Evolutionary conservation across 2,113 vertebrate genomes (phyloP).

Genomic region (Himantopus leucocephalus): DNA sequence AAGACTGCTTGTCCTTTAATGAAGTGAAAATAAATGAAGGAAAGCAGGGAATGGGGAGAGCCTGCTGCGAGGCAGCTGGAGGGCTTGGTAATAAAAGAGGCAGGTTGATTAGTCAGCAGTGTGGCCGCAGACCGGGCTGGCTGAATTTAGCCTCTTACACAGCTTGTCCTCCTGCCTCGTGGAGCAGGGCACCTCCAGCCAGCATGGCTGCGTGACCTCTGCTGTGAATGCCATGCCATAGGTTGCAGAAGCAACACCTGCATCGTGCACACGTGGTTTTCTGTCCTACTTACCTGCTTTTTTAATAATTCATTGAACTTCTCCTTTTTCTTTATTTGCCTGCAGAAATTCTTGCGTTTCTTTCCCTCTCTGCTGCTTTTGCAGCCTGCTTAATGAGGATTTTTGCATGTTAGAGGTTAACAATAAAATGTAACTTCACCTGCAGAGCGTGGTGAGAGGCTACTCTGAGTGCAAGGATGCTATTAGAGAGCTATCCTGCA

Average conservation of each 20-base stretch:
- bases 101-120: constrained; percentile 30
- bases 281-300: constrained; percentile 46
- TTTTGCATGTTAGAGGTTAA: constrained; percentile 33
- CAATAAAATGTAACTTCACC: not conserved
- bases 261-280: not conserved
- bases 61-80: constrained; percentile 54
- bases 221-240: fast-evolving
- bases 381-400: not conserved
- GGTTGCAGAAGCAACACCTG: not conserved
- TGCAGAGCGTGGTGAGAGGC: not conserved
- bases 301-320: constrained; percentile 17
- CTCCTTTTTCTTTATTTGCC: not conserved
- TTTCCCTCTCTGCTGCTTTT: not conserved
- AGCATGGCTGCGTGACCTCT: not conserved
- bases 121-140: not conserved
- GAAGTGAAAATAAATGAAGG: constrained; percentile 68
- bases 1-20: constrained; percentile 51
- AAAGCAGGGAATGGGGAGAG: constrained; percentile 40
- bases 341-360: not conserved
- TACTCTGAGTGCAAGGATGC: not conserved
- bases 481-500: not conserved
- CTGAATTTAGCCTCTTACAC: not conserved
- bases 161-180: not conserved
- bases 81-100: constrained; percentile 50
- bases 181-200: not conserved